Evolutionary conservation across 2,113 vertebrate species (phyloP), one percentile per base, ranked within the genome.

Genomic region (Himantopus leucocephalus): DNA sequence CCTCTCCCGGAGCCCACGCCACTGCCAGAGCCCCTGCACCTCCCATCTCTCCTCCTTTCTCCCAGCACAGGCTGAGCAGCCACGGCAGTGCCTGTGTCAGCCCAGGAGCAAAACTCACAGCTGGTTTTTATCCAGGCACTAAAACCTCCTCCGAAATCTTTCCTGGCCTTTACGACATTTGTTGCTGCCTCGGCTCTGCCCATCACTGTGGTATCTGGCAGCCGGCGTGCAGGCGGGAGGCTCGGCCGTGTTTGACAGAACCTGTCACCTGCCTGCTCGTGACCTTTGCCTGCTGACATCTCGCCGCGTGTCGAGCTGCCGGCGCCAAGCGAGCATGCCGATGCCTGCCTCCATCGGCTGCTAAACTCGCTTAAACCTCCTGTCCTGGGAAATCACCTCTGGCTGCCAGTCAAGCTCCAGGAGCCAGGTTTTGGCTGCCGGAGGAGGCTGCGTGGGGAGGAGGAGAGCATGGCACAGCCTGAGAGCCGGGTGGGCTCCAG

Each of bases 1-100:
- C 35, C 10, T 71, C 43, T 3, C 10, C 34, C 5, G 1, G 13
- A 30, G 6, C 59, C 48, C 3, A 0, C 0, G 0, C 0, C 4
- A 63, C 62, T 34, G 17, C 52, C 0, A 0, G 30, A 67, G 39
- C 39, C 58, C 22, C 76, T 1, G 10, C 53, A 13, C 11, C 17
- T 79, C 27, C 22, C 53, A 34, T 2, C 56, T 41, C 45, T 73
- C 52, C 29, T 68, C 71, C 20, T 13, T 20, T 30, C 77, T 77
- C 13, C 55, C 8, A 1, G 53, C 43, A 16, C 55, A 23, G 72
- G 4, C 52, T 19, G 45, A 95, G 73, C 64, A 50, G 59, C 24
- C 17, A 0, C 5, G 0, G 15, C 5, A 26, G 52, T 14, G 50
- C 78, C 41, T 39, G 7, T 30, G 37, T 41, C 34, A 22, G 37